Base-by-base conservation (phyloP, 1,140 invertebrate genomes). In the Diabrotica undecimpunctata region DNA sequence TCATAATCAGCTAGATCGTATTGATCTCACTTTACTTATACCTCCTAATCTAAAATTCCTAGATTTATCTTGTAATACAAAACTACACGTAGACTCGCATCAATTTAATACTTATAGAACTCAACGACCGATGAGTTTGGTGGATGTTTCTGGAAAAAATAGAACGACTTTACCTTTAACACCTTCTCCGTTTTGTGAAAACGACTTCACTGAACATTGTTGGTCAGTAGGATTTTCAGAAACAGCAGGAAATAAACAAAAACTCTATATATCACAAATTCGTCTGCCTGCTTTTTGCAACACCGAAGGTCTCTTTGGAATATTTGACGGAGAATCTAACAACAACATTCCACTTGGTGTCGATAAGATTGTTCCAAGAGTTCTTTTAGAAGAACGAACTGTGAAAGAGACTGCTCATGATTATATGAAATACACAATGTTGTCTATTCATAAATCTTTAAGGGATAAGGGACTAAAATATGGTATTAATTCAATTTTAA, bases 161-260 rank as follows among this genome's bases (percentile, higher is more conserved):
- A 79, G 88, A 41, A 83, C 83, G 0, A 84, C 81, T 62, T 70
- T 89, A 12, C 88, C 88, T 60, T 84, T 87, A 5, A 78, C 84
- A 71, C 85, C 87, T 9, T 83, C 83, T 72, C 82, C 85, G 51
- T 86, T 87, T 60, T 82, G 81, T 65, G 81, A 84, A 60, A 80
- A 83, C 68, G 83, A 84, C 66, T 74, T 82, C 66, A 80, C 79
- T 2, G 83, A 84, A 62, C 84, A 85, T 7, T 87, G 87, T 0
- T 93, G 91, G 91, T 84, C 82, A 39, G 81, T 91, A n/a, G 91
- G 91, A 54, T 93, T 93, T 79, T 90, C 90, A 0, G 90, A 93
- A 81, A 89, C 91, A n/a, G 85, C 91, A 1, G 90, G 90, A 46
- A 85, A 85, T 65, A 83, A 84, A 68, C 83, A 89, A 72, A 87